A percentile compares a stretch with the other conserved stretches of the same genome.
Evolutionary conservation across 2,113 vertebrate genomes (phyloP).

Genomic region (Microtus oregoni): DNA sequence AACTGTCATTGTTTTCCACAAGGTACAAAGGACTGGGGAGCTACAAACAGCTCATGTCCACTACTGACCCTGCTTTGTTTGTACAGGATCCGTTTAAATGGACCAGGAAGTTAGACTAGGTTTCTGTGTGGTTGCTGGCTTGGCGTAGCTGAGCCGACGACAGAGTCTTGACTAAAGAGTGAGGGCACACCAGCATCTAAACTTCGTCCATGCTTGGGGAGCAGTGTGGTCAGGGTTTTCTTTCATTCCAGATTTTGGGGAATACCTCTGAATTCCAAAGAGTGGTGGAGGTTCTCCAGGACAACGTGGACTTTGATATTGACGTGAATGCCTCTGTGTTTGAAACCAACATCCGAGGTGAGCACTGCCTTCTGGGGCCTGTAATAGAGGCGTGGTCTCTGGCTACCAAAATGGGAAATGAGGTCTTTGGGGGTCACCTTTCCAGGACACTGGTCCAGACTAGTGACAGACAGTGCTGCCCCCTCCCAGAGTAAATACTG

Average conservation of each 20-base stretch:
- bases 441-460: background rate
- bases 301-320: constrained; percentile 95
- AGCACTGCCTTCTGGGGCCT: constrained; percentile 59
- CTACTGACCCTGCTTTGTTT: background rate
- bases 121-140: constrained; percentile 26
- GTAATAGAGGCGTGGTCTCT: constrained; percentile 23
- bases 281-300: constrained; percentile 94
- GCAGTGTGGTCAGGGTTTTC: background rate
- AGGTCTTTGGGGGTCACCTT: background rate
- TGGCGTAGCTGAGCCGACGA: background rate
- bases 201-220: background rate
- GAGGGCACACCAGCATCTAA: background rate
- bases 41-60: background rate
- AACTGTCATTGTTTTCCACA: constrained; percentile 15
- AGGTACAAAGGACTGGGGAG: background rate
- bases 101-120: background rate
- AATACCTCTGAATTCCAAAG: constrained; percentile 96
- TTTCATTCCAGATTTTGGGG: constrained; percentile 92
- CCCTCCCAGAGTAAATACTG: background rate
- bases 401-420: background rate
- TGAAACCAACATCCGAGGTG: constrained; percentile 99
- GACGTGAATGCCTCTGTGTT: constrained; percentile 99
- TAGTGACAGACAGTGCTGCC: background rate
- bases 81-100: constrained; percentile 10
- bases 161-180: background rate